Conservation (phyloP, 2,888 invertebrate species). For the Chrysolina oricalcia region DNA sequence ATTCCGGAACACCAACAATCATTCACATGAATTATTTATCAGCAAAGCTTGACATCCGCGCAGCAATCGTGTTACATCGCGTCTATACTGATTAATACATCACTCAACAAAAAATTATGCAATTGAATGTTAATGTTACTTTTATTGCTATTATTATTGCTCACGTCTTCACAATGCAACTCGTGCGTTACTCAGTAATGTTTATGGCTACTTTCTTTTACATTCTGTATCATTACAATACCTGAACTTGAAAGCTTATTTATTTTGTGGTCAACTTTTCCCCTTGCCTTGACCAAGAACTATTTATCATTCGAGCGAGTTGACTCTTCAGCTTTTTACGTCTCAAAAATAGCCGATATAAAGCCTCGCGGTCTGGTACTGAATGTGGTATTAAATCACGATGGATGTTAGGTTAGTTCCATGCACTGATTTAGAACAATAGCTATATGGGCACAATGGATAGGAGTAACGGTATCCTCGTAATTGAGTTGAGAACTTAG, state of each 20-base stretch:
- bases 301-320: slow-evolving; percentile 22
- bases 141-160: slow-evolving; percentile 39
- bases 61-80: slow-evolving; percentile 16
- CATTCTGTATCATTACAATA: slow-evolving; percentile 23
- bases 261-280: slow-evolving; percentile 31
- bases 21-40: slow-evolving; percentile 18
- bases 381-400: slow-evolving; percentile 20
- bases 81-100: slow-evolving; percentile 39
- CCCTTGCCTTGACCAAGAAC: slow-evolving; percentile 1
- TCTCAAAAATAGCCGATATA: slow-evolving; percentile 2
- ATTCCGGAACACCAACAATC: slow-evolving; percentile 19
- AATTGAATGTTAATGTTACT: slow-evolving; percentile 34
- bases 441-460: slow-evolving; percentile 30
- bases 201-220: slow-evolving; percentile 40
- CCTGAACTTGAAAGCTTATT: slow-evolving; percentile 27
- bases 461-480: slow-evolving; percentile 37
- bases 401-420: slow-evolving; percentile 49
- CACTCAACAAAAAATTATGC: slow-evolving; percentile 32
- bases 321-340: slow-evolving; percentile 1
- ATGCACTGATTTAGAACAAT: slow-evolving; percentile 52
- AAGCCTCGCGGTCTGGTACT: not conserved
- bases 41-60: not conserved
- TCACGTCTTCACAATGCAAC: slow-evolving; percentile 36
- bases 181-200: slow-evolving; percentile 38
- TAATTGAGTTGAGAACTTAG: slow-evolving; percentile 38